Evolutionary conservation across 2,888 invertebrate species (phyloP).

Genomic region (Esperia sulphurella): DNA sequence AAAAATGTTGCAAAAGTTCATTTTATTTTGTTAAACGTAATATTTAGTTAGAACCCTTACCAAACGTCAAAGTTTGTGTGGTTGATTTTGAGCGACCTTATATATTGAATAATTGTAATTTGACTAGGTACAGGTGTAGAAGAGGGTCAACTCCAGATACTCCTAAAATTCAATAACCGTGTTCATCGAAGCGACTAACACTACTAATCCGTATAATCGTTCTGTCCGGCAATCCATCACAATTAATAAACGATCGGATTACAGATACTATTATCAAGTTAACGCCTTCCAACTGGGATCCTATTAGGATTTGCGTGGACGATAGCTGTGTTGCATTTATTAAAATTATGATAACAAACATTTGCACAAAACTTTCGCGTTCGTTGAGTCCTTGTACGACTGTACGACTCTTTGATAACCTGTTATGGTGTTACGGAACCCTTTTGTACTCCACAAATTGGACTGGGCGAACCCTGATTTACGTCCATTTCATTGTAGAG

Average conservation of each 20-base stretch:
- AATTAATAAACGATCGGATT: slow-evolving; percentile 51
- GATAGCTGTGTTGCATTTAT: neutral
- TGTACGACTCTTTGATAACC: slow-evolving; percentile 73
- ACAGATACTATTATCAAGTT: slow-evolving; percentile 9
- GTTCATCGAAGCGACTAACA: slow-evolving; percentile 39
- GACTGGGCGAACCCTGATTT: slow-evolving; percentile 47
- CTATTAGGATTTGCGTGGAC: neutral
- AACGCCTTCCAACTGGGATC: neutral
- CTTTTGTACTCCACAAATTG: slow-evolving; percentile 50
- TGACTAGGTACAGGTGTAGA: too few relatives aligned
- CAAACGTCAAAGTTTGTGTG: too few relatives aligned
- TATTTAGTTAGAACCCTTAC: too few relatives aligned
- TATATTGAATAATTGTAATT: too few relatives aligned
- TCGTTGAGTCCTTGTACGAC: too few relatives aligned
- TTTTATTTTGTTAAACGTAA: too few relatives aligned
- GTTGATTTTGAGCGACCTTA: too few relatives aligned
- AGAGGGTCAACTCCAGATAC: neutral
- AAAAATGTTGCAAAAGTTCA: too few relatives aligned
- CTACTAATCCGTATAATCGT: slow-evolving; percentile 43
- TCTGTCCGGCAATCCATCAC: slow-evolving; percentile 66
- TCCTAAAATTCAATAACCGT: slow-evolving; percentile 28
- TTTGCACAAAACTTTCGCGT: too few relatives aligned
- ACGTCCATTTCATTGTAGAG: slow-evolving; percentile 43
- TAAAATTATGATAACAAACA: too few relatives aligned
- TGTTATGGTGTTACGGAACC: slow-evolving; percentile 57